A percentile compares a stretch with the other conserved stretches of the same genome.
Conservation (phyloP, 2,797 vertebrate genomes). For the Falco novaeseelandiae region DNA sequence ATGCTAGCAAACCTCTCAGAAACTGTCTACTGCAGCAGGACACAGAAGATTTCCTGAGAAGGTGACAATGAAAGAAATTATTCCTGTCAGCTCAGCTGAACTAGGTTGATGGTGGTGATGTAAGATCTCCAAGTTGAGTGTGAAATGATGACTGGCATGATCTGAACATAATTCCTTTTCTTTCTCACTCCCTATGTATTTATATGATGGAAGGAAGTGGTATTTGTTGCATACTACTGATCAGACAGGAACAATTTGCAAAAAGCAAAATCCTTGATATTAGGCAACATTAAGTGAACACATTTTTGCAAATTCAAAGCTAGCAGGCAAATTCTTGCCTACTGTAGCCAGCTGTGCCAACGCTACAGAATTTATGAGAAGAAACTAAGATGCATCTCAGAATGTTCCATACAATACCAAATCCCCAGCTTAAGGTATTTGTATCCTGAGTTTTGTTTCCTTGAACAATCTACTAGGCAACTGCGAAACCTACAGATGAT, state of each 20-base stretch:
- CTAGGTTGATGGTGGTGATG: background rate
- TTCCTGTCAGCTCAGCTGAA: background rate
- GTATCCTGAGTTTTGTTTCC: background rate
- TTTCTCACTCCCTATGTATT: background rate
- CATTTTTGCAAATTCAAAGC: background rate
- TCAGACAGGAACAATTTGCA: background rate
- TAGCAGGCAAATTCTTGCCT: background rate
- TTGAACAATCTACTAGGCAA: background rate
- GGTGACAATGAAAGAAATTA: conserved; percentile 9
- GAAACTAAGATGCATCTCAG: background rate
- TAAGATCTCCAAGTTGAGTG: background rate
- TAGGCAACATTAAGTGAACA: background rate
- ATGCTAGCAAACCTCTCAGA: background rate
- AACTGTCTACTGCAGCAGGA: background rate
- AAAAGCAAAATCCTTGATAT: background rate
- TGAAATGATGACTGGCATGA: background rate
- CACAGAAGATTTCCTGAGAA: background rate
- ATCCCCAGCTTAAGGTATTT: background rate
- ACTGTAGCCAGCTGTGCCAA: background rate
- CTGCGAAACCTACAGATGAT: background rate
- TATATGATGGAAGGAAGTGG: background rate
- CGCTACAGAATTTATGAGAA: background rate
- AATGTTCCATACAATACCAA: background rate
- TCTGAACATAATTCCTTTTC: background rate
- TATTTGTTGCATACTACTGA: background rate